Evolutionary conservation across 2,797 vertebrate genomes (phyloP), one percentile per base, ranked within the genome.

Genomic region (Acanthornis magna): DNA sequence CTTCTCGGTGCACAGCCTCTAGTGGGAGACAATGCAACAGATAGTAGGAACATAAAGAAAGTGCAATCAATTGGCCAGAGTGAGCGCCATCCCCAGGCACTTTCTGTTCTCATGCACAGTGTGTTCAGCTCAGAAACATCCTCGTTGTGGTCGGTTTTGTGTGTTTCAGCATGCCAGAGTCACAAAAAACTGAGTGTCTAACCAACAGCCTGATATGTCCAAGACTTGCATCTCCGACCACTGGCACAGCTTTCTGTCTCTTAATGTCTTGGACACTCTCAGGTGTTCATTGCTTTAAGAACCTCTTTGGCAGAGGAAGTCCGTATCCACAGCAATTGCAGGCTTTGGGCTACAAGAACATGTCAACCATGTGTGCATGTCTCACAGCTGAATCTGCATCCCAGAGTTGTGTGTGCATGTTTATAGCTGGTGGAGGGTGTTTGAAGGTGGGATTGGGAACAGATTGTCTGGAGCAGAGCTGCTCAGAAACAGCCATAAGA

Each of bases 311-410:
- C 3, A 2, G 48, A 62, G 8, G 36, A 55, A 60, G 29, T 34
- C 17, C 10, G 6, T 16, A 15, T 45, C 9, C 30, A 7, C 19
- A n/a, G 32, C 26, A n/a, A 38, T 10, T 25, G 47, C 43, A 58
- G 38, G 10, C 62, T 78, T 68, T 54, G 58, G 15, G 27, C 34
- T 75, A 43, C 55, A 43, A 47, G 29, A 63, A 43, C 75, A 26
- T 36, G 32, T 42, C 54, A n/a, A 47, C 34, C 9, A 0, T 8
- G 8, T 23, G 67, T 50, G 38, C 0, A 0, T 25, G 74, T 58
- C 29, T 54, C 15, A 0, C 11, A 15, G 40, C 55, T 43, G 47
- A 22, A 30, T 70, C 43, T 32, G 55, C n/a, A 10, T n/a, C 82
- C 43, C 36, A 9, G 48, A 50, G 53, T 2, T 53, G 25, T 32